Base-by-base conservation (phyloP, 2,797 vertebrate genomes). In the Pitangus sulphuratus region DNA sequence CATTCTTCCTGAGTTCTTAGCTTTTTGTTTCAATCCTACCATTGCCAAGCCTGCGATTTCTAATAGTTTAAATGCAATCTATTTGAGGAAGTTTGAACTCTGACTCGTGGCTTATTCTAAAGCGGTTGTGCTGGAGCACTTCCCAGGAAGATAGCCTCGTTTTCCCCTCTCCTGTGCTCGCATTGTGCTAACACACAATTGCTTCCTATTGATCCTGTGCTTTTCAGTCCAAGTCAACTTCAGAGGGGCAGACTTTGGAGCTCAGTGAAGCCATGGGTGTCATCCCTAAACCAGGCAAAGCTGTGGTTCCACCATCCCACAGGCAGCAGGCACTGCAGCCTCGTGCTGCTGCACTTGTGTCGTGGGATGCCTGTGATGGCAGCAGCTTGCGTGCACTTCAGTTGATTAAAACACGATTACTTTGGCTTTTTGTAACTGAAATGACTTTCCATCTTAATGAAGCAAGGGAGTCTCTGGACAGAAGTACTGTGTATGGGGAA, bases 391-490 rank as follows among this genome's bases (percentile, higher is more conserved):
- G 87, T 80, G 87, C 56, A 25, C 81, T 87, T 57, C 33, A 61
- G 24, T 84, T 93, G 87, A 94, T 95, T 95, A 94, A 88, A 97
- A 66, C 45, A 65, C 8, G 5, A 88, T 90, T 96, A 50, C 77
- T 84, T 28, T 76, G 61, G 69, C 61, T 95, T 93, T 95, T 78
- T 84, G 89, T 84, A 70, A 75, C 65, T 90, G 90, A 90, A 96
- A 95, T 88, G 76, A 76, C 65, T 90, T 93, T 90, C 77, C 65
- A 76, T 89, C 83, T 88, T 96, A 94, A 95, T 94, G 90, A 96
- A 95, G 72, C 64, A 60, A 86, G 94, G 91, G 90, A 96, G 83
- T 97, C 93, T 95, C 94, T 84, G 87, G 91, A 70, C 90, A 90
- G 95, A 92, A 95, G 91, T 58, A 64, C 61, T 78, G 51, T 83